Base-by-base conservation (phyloP, 2,113 vertebrate genomes). In the Hemiscyllium ocellatum region DNA sequence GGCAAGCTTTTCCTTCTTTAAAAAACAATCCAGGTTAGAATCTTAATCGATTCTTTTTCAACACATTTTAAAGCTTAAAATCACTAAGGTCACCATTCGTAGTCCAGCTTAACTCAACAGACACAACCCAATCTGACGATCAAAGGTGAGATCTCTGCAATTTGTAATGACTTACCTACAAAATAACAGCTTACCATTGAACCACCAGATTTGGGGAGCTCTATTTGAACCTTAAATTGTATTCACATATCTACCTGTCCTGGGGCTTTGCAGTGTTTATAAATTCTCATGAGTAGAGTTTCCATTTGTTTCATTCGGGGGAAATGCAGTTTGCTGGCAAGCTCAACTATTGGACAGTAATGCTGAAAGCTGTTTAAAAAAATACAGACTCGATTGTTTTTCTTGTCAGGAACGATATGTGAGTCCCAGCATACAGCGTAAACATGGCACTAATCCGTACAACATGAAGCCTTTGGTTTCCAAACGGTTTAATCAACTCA, bases 401-500 rank as follows among this genome's bases (percentile, higher is more conserved):
- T 37, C n/a, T n/a, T 65, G 26, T 90, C 52, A 90, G 13, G 52
- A n/a, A 90, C 87, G 17, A 17, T 93, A 37, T 66, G 33, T n/a
- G 65, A 37, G 61, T 19, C 26, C 52, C 52, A 33, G 52, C 52
- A 61, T 15, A 52, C 8, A 12, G 52, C 26, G 29, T 90, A 61
- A 90, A 90, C 52, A 61, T 6, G 87, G 4, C 61, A 68, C 89
- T 37, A 68, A 93, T 93, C 56, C n/a, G 33, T n/a, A 68, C 19
- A 93, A 66, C 56, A 66, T 7, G 61, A 91, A 5, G 61, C 89
- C 33, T 33, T 66, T 61, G 0, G 15, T 93, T 68, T 93, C 17
- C 89, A 93, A 93, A 93, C 37, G 29, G 61, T 66, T 93, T 93
- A 93, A 93, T 93, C 61, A 93, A 93, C 89, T 37, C 61, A 66